Base-by-base conservation (phyloP, 1,140 invertebrate species). In the Leptinotarsa undecemlineata region DNA sequence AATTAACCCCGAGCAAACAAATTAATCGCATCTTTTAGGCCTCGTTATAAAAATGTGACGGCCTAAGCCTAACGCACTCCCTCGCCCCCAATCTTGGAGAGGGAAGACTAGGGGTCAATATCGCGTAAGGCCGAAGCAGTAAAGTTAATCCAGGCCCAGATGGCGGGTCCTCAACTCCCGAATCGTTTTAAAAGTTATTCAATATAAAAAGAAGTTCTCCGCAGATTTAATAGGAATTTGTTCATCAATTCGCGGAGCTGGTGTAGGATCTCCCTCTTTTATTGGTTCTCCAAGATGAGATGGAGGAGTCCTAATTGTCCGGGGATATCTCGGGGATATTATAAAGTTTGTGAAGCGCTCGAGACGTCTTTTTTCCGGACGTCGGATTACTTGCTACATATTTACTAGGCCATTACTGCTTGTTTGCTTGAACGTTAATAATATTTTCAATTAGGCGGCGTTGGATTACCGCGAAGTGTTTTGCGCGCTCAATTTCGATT, bases 111-210 rank as follows among this genome's bases (percentile, higher is more conserved):
- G 76, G 77, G 78, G 79, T 78, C 80, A 82, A 81, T 79, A 82
- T 80, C 73, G 80, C 78, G 72, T 64, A 78, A 71, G 77, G 79
- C 75, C 76, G 74, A 73, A 76, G 74, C 78, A 76, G 78, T 81
- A 82, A 81, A 84, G 80, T 83, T 84, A 84, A 84, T 84, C 82
- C 83, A 20, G 79, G 71, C 79, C 80, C 83, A 84, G 83, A 82
- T 84, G 83, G 82, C 80, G 80, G 74, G 61, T 74, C 76, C 80
- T 76, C 47, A 48, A 80, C 78, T 82, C 80, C 81, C 80, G 82
- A 83, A 84, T 82, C 82, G 83, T 80, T 82, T 78, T 80, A 82
- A 83, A 84, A 84, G 81, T 84, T 84, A 83, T 84, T 84, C 83
- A 84, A 84, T 84, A 84, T 84, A 83, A 84, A 82, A 84, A 83